Evolutionary conservation across 2,797 vertebrate genomes (phyloP).

Genomic region (Artibeus lituratus): DNA sequence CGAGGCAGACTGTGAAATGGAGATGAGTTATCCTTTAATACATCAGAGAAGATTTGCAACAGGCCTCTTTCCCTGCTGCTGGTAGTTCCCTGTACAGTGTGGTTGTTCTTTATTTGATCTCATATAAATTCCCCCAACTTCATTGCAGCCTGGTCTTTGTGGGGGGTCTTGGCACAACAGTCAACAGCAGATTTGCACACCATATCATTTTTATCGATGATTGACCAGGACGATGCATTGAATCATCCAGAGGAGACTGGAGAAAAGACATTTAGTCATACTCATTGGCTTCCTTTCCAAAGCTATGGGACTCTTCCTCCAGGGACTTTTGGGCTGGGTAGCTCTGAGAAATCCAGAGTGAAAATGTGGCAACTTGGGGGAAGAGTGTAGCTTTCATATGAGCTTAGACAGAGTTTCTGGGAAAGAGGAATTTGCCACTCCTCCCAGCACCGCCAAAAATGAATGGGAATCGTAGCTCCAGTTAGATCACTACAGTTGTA

Average conservation of each 20-base stretch:
- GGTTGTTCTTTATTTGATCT: not conserved
- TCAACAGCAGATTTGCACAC: not conserved
- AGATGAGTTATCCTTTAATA: not conserved
- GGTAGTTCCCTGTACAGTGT: not conserved
- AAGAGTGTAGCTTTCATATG: not conserved
- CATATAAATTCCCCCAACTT: not conserved
- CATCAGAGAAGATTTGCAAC: not conserved
- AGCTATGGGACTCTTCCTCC: not conserved
- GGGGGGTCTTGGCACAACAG: not conserved
- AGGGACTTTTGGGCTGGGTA: slow-evolving; percentile 19
- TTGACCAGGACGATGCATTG: not conserved
- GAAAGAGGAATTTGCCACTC: not conserved
- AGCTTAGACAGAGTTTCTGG: not conserved
- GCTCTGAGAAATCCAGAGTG: slow-evolving; percentile 19
- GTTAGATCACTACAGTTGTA: not conserved
- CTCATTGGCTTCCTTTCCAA: slow-evolving; percentile 19
- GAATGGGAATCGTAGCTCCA: not conserved
- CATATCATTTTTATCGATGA: not conserved
- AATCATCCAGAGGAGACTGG: not conserved
- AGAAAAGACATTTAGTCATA: slow-evolving; percentile 30
- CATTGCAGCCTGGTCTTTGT: not conserved
- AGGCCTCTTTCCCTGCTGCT: not conserved
- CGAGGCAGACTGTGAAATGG: not conserved
- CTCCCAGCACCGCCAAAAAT: not conserved
- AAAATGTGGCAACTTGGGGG: not conserved